Percentiles rank a stretch among this genome's conserved stretches.
Evolutionary conservation across 2,888 invertebrate species (phyloP).

Genomic region (Microctonus brassicae): DNA sequence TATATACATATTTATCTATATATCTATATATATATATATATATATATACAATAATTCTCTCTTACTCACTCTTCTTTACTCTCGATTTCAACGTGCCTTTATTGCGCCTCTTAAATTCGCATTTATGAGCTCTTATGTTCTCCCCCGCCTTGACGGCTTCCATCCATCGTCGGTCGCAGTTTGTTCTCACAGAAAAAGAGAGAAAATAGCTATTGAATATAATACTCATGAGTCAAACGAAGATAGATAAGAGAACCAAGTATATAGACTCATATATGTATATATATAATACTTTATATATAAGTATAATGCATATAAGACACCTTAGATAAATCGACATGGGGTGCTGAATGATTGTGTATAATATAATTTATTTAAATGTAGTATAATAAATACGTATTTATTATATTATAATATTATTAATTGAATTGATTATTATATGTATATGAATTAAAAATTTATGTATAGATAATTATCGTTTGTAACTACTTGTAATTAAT

Average conservation of each 20-base stretch:
- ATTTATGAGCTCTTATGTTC: constrained; percentile 70
- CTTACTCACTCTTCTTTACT: constrained; percentile 60
- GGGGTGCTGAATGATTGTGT: constrained; percentile 54
- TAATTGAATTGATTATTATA: too few species aligned
- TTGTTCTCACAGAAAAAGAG: constrained; percentile 20
- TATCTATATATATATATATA: too few species aligned
- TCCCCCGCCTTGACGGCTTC: constrained; percentile 51
- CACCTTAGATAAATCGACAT: constrained; percentile 61
- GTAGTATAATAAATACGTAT: constrained; percentile 49
- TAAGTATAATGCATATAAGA: neutral
- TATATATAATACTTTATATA: constrained; percentile 6
- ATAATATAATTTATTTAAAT: too few species aligned
- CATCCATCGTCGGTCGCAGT: constrained; percentile 38
- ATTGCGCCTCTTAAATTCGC: constrained; percentile 71
- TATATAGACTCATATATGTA: neutral
- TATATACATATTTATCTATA: too few species aligned
- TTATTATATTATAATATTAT: too few species aligned
- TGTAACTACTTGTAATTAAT: neutral
- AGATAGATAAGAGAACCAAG: neutral
- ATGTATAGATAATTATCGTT: too few species aligned
- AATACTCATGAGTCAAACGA: constrained; percentile 11
- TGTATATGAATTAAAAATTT: too few species aligned
- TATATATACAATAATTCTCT: neutral
- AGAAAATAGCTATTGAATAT: constrained; percentile 33
- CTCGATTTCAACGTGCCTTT: constrained; percentile 71